A percentile compares a stretch with the other conserved stretches of the same genome.
phyloP scores from a whole-genome alignment of 2,113 vertebrate species.

The Leucosticte australis region DNA sequence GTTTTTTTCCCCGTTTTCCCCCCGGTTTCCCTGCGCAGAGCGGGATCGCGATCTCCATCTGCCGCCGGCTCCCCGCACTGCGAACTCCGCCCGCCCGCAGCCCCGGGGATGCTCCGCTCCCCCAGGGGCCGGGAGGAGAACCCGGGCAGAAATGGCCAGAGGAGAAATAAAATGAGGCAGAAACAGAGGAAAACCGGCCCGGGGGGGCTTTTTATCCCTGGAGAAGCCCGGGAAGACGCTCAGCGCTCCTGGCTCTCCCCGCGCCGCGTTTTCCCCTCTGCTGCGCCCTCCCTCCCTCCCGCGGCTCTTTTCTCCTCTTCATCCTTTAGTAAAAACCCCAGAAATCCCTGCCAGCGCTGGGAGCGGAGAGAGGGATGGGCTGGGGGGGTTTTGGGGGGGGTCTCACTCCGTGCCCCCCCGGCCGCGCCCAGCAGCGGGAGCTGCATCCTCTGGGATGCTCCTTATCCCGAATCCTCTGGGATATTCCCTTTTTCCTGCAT shows the following conservation, averaged over 20 bases:
- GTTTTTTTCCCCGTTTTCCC: too few species aligned
- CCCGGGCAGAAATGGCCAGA: neutral
- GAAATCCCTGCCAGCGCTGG: fast-evolving
- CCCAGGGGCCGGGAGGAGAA: neutral
- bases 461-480: neutral
- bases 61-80: neutral
- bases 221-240: neutral
- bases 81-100: neutral
- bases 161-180: neutral
- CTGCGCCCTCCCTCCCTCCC: too few species aligned
- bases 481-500: neutral
- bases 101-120: neutral
- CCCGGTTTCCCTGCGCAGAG: too few species aligned
- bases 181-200: fast-evolving
- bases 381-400: too few species aligned
- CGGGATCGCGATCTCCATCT: neutral
- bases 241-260: neutral
- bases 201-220: neutral
- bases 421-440: neutral
- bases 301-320: neutral
- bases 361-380: too few species aligned
- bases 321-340: neutral
- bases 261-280: fast-evolving
- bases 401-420: fast-evolving
- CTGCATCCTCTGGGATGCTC: too few species aligned